Percentiles rank a stretch among this genome's conserved stretches.
phyloP scores from a whole-genome alignment of 2,113 vertebrate genomes.

The Gobio gobio region DNA sequence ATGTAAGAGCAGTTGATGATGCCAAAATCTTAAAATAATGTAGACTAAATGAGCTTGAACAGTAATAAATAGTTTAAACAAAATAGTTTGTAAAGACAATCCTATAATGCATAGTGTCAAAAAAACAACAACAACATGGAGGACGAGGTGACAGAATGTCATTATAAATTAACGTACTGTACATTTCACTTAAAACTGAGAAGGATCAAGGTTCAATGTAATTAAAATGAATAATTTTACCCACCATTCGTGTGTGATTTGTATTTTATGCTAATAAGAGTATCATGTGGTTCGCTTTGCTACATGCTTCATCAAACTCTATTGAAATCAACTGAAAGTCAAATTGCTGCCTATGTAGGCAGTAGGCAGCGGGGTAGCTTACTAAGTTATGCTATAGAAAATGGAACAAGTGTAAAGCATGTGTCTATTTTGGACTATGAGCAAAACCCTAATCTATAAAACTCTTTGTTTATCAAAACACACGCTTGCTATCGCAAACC shows the following conservation, averaged over 20 bases:
- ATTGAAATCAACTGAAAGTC: background rate
- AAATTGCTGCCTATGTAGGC: too few relatives aligned
- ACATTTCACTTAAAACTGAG: background rate
- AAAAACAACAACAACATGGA: too few relatives aligned
- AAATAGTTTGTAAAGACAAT: background rate
- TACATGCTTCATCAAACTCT: background rate
- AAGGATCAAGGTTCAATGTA: background rate
- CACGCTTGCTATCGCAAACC: background rate
- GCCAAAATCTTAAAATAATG: too few relatives aligned
- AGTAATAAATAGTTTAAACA: too few relatives aligned
- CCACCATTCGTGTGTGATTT: background rate
- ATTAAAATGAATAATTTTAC: background rate
- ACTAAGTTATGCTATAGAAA: constrained; percentile 15
- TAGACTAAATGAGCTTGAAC: too few relatives aligned
- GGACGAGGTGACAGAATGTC: too few relatives aligned
- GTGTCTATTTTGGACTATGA: background rate
- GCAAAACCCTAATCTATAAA: constrained; percentile 3
- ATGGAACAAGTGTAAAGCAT: background rate
- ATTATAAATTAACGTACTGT: background rate
- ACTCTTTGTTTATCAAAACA: constrained; percentile 27
- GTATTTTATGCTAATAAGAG: background rate
- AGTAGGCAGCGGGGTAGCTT: background rate
- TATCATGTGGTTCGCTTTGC: background rate
- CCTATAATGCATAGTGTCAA: background rate
- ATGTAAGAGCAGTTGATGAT: too few relatives aligned